Base-by-base conservation (phyloP, 2,113 vertebrate genomes). In the Irena cyanogastra region DNA sequence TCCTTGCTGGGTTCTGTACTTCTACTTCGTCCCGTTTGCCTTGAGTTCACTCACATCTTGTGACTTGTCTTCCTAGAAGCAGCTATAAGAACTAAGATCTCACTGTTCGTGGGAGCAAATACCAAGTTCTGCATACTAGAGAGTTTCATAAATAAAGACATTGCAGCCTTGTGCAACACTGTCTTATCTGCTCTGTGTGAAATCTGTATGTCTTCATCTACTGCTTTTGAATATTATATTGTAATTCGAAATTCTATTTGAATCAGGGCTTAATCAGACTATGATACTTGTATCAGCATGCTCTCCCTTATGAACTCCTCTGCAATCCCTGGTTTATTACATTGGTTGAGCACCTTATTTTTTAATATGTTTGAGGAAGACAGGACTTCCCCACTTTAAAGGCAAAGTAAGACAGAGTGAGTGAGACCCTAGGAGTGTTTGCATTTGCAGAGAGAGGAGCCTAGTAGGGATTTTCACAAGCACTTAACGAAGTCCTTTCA, bases 101-200 rank as follows among this genome's bases (percentile, higher is more conserved):
- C 50, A 8, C 41, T 44, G 13, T 26, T 52, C 35, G 7, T 45
- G 18, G 54, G 45, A 74, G 16, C 10, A 59, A 71, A 37, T 22
- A 26, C 24, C 0, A 37, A 60, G 8, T 16, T 49, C 28, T 41
- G 15, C 3, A 2, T 13, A 7, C 6, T 12, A 6, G 0, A 69
- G 13, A 3, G 0, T 13, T 59, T 35, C n/a, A 26, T 27, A 53
- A 71, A 18, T 33, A n/a, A 45, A 87, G 28, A 19, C 27, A 22
- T 30, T 33, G 18, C 41, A 89, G 35, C 16, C 35, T 44, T 33
- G 23, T 77, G 30, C 45, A 66, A 41, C 6, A 4, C 5, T 39
- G 19, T 19, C 35, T 4, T 42, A 27, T 20, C 53, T 65, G 10
- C 10, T 35, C 9, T 30, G 11, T 20, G 19, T 72, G 28, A 75